Percentiles rank a stretch among this genome's conserved stretches.
These are phyloP conservation scores for Brachynemurus nebulosus DNA, from an alignment of 2,888 invertebrate species.

Conservation along the genomic window DNA sequence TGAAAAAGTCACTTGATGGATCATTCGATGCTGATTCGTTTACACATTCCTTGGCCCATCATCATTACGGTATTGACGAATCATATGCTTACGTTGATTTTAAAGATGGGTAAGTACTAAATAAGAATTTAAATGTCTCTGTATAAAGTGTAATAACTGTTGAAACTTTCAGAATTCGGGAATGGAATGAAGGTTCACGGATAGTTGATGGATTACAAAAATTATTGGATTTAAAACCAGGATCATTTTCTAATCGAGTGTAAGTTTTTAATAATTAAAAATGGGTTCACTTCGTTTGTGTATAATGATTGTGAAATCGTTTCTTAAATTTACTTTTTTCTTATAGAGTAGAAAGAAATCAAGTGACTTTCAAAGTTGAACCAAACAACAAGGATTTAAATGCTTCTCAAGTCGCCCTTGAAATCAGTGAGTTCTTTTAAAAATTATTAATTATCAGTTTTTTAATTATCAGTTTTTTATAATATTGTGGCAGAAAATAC, in stretches of 20 bases:
- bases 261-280: no score
- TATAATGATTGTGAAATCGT: no score
- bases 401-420: slow-evolving; percentile 49
- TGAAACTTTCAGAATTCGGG: slow-evolving; percentile 35
- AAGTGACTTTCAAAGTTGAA: slow-evolving; percentile 63
- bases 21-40: slow-evolving; percentile 25
- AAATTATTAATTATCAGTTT: slow-evolving; percentile 9
- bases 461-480: no score
- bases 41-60: slow-evolving; percentile 32
- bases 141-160: no score
- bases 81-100: slow-evolving; percentile 68
- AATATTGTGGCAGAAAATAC: no score
- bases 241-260: slow-evolving; percentile 46
- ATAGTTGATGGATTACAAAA: slow-evolving; percentile 56
- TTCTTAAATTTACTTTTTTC: no score
- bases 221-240: slow-evolving; percentile 50
- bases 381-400: slow-evolving; percentile 49
- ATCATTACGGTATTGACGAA: slow-evolving; percentile 52
- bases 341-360: slow-evolving; percentile 56
- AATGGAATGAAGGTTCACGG: slow-evolving; percentile 59
- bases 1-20: slow-evolving; percentile 20
- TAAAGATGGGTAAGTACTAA: slow-evolving; percentile 48
- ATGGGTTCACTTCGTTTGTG: no score
- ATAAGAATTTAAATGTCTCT: no score
- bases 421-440: slow-evolving; percentile 40